Base-by-base conservation (phyloP, 2,113 vertebrate genomes). In the Azemiops feae region DNA sequence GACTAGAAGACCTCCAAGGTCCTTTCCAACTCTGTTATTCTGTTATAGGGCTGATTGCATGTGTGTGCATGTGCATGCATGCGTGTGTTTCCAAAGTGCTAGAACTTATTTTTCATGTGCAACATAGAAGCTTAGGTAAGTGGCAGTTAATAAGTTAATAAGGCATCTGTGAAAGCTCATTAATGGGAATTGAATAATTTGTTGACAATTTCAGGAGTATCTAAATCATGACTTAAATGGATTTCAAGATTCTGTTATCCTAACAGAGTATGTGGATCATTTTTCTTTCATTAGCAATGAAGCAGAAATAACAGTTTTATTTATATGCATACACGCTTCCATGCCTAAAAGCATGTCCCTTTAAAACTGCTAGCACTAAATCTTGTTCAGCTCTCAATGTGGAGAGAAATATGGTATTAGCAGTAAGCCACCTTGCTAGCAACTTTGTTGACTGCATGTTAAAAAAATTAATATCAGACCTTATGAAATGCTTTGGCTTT, bases 201-300 rank as follows among this genome's bases (percentile, higher is more conserved):
- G 39, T 94, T 95, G 93, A 85, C 50, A n/a, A 94, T 93, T 96
- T 89, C 30, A 95, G 88, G 53, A 94, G 55, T 92, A 96, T 39
- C 57, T 96, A 95, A 95, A 96, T 96, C 91, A 95, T 95, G 91
- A 96, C 96, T 97, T 95, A 96, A 97, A 96, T 96, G 81, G 93
- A 94, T 96, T 96, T 39, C 93, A 88, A 95, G 91, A 92, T 85
- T 96, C 94, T 7, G 92, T 92, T 96, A 93, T 94, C 91, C 57
- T 57, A 9, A 91, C 92, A 97, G 92, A 97, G 34, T 96, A 91
- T 85, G 92, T 27, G 85, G 93, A 93, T 95, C 16, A 94, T 96
- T 96, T 96, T 97, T 96, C 93, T 95, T 96, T 95, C 45, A 95
- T 96, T 97, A 96, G 93, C 94, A 95, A 90, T 94, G 10, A 87